Evolutionary conservation across 35 echinoderm and acorn worm genomes (phyloP), one percentile per base, ranked within the genome.

Genomic region (Diadema setosum): DNA sequence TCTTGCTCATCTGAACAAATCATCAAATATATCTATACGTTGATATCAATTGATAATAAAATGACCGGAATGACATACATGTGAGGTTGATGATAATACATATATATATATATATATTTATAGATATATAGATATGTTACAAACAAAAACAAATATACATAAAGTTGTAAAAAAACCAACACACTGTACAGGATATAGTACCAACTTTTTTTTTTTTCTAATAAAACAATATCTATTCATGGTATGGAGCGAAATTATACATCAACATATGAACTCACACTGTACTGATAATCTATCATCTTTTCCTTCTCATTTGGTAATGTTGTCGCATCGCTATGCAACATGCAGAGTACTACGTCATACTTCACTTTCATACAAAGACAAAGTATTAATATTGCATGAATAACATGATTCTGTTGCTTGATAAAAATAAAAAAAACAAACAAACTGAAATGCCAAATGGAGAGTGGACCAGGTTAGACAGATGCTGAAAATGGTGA

Each of bases 131-230:
- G 73, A 78, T 78, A 78, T 78, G 9, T 6, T 78, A 78, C 73
- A 78, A 78, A 78, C 73, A 35, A 36, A 21, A 78, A 78, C 73
- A 78, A 75, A 78, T 78, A 78, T 78, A 78, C 73, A 78, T 41
- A 78, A 44, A 78, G 29, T 41, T 35, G 40, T 78, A 78, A 78
- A 78, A 78, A 78, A 39, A 33, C 7, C 20, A 73, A 78, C 39
- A 44, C 24, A 41, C 73, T 44, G 73, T 78, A 78, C 73, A 39
- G 24, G 44, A 33, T 24, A 41, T 42, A 78, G 73, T 78, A 39
- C 73, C 39, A 78, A 78, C 39, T 20, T 78, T 24, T 42, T 41
- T 20, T 6, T 42, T 78, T 44, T 78, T 78, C 24, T 41, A 78
- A 39, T 41, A 78, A 17, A 42, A 76, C 24, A 20, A 39, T 78